phyloP scores from a whole-genome alignment of 2,888 invertebrate species.

The Drosophila yooni region DNA sequence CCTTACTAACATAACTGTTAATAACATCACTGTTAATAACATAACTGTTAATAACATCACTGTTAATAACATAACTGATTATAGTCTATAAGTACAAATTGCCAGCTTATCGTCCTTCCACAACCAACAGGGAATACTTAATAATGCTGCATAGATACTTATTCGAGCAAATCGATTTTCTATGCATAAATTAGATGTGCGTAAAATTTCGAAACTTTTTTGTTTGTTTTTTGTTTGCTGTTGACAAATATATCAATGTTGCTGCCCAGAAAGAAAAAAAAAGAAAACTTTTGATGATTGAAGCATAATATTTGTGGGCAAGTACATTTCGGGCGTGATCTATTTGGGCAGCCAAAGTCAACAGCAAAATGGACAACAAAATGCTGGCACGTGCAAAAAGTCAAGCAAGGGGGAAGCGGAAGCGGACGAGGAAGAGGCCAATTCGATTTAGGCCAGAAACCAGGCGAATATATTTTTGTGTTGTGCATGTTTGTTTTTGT shows the following conservation, averaged over 20 bases:
- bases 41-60: not conserved
- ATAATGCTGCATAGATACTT: not conserved
- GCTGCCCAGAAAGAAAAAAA: not conserved
- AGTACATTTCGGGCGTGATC: slow-evolving; percentile 14
- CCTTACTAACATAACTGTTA: not conserved
- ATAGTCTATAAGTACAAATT: not conserved
- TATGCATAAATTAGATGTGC: not conserved
- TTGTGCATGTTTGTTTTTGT: slow-evolving; percentile 28
- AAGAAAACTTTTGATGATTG: slow-evolving; percentile 35
- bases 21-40: not conserved
- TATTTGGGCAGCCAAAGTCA: slow-evolving; percentile 49
- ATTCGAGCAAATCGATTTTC: not conserved
- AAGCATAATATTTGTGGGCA: slow-evolving; percentile 44
- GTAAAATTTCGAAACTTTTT: not conserved
- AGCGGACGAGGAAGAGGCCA: slow-evolving; percentile 10
- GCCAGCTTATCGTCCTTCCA: too few relatives aligned
- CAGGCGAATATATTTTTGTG: slow-evolving; percentile 39
- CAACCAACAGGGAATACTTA: not conserved
- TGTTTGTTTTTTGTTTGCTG: slow-evolving; percentile 6
- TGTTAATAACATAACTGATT: not conserved
- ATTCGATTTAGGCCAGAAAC: slow-evolving; percentile 56
- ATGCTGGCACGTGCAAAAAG: slow-evolving; percentile 62
- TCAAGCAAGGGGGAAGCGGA: not conserved
- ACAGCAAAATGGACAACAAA: slow-evolving; percentile 65
- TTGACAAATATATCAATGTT: slow-evolving; percentile 32